Conservation (phyloP, 2,888 invertebrate species). For the Sylvicola cinctus region DNA sequence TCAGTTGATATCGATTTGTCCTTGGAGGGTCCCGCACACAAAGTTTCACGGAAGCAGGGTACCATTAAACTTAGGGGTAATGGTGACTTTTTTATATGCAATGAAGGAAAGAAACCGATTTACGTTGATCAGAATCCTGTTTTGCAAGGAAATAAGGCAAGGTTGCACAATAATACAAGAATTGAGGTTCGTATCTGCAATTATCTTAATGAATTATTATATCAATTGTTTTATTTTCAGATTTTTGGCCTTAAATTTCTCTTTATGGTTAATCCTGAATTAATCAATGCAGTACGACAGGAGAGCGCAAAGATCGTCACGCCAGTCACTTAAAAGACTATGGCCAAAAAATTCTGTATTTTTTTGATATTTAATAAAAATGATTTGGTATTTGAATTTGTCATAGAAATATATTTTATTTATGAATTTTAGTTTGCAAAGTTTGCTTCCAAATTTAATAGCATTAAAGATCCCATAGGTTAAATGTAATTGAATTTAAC, state of each 20-base stretch:
- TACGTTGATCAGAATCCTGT: constrained; percentile 87
- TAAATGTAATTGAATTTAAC: no score
- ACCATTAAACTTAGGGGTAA: constrained; percentile 75
- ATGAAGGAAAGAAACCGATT: constrained; percentile 86
- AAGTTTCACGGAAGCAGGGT: constrained; percentile 82
- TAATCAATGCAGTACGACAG: constrained; percentile 72
- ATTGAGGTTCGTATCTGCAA: constrained; percentile 47
- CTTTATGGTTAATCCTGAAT: constrained; percentile 79
- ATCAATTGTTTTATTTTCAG: constrained; percentile 26
- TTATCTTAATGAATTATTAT: constrained; percentile 2
- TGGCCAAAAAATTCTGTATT: no score
- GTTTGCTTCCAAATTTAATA: no score
- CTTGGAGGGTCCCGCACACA: constrained; percentile 85
- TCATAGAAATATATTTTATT: no score
- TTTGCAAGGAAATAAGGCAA: constrained; percentile 69
- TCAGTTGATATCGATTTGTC: constrained; percentile 83
- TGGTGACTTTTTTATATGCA: constrained; percentile 87
- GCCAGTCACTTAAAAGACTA: no score
- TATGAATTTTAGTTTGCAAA: no score
- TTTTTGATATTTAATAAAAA: no score
- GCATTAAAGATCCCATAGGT: no score
- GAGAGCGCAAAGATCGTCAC: constrained; percentile 54
- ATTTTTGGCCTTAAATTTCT: constrained; percentile 81
- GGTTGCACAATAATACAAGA: constrained; percentile 81
- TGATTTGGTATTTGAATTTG: no score